A percentile compares a stretch with the other conserved stretches of the same genome.
Evolutionary conservation across 1,140 invertebrate species (phyloP).

Genomic region (Meloidogyne floridensis): DNA sequence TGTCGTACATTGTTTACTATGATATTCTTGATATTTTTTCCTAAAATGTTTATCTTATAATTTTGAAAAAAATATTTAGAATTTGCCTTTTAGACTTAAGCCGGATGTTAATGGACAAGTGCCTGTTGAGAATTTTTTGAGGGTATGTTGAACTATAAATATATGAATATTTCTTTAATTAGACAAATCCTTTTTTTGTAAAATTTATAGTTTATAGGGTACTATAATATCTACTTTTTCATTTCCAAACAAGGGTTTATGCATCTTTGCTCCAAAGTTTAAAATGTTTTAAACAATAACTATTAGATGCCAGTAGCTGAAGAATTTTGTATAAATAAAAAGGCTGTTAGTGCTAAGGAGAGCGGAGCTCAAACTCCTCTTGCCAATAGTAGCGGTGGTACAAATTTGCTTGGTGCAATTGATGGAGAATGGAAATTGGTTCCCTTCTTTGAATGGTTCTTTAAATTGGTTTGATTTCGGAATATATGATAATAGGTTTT

Average conservation of each 20-base stretch:
- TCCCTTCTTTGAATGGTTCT: constrained; percentile 64
- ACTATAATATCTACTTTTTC: too few species aligned
- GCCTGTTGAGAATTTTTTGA: constrained; percentile 62
- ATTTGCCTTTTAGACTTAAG: constrained; percentile 58
- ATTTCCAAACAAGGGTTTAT: too few species aligned
- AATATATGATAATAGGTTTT: background rate
- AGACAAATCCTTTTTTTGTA: too few species aligned
- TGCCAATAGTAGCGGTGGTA: background rate
- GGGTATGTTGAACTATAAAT: constrained; percentile 32
- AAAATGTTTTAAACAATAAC: too few species aligned
- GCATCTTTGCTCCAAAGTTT: too few species aligned
- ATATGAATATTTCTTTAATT: background rate
- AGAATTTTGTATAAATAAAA: constrained; percentile 51
- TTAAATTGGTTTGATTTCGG: constrained; percentile 48
- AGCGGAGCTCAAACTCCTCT: constrained; percentile 23
- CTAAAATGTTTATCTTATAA: background rate
- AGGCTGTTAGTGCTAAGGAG: constrained; percentile 24
- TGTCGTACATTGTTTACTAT: background rate
- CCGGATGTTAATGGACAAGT: constrained; percentile 55
- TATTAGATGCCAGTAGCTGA: constrained; percentile 56
- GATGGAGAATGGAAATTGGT: constrained; percentile 65
- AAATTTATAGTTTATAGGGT: too few species aligned
- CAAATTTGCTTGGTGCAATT: background rate
- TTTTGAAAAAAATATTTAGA: constrained; percentile 51
- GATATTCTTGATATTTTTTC: background rate